These are phyloP conservation scores for Danio aesculapii DNA, from an alignment of 2,797 vertebrate genomes.

Conservation along the genomic window DNA sequence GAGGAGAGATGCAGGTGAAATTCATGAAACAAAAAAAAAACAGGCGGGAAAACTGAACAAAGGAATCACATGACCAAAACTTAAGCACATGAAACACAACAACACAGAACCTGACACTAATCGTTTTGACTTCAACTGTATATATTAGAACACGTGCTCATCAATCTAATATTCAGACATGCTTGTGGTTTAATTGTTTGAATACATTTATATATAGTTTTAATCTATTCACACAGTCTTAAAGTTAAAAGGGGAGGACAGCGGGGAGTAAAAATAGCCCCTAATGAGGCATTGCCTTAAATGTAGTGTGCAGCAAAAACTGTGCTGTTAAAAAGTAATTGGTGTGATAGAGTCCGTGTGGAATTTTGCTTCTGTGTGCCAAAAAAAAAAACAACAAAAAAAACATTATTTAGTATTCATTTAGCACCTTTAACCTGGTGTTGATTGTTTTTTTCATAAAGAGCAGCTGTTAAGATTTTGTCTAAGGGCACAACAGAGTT, in stretches of 20 bases:
- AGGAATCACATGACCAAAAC: no score
- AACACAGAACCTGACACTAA: no score
- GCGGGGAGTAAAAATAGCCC: conserved; percentile 25
- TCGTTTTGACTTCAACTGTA: no score
- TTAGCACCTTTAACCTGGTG: conserved; percentile 3
- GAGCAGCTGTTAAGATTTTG: neutral
- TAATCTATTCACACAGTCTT: conserved; percentile 33
- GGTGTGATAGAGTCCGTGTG: conserved; percentile 31
- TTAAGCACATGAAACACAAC: no score
- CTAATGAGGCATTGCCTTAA: conserved; percentile 45
- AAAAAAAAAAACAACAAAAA: neutral
- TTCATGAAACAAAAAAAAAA: no score
- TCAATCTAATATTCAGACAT: neutral
- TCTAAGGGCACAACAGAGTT: neutral
- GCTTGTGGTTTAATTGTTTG: neutral
- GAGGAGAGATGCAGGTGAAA: no score
- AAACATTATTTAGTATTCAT: conserved; percentile 32
- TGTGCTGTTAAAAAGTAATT: conserved; percentile 56
- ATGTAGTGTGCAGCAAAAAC: conserved; percentile 49
- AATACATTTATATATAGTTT: conserved; percentile 15
- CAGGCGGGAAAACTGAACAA: no score
- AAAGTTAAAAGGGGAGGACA: conserved; percentile 36
- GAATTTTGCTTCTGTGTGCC: conserved; percentile 26
- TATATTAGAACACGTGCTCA: no score
- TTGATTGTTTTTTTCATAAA: conserved; percentile 15